Evolutionary conservation across 2,797 vertebrate genomes (phyloP), one percentile per base, ranked within the genome.

Genomic region (Melanotaenia nigrans): DNA sequence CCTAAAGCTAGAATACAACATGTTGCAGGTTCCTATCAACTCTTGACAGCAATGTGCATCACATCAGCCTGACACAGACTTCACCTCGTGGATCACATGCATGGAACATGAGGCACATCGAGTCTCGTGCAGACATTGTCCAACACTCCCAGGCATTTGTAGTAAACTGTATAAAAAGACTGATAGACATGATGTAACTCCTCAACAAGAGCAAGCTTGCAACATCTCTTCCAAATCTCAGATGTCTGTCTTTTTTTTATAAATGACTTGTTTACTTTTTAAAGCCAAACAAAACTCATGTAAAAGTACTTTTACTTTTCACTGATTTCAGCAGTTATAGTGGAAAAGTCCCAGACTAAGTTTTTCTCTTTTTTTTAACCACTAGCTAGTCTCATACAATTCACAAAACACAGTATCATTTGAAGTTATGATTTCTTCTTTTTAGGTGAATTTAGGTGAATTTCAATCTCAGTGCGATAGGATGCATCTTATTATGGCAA

Each of bases 41-140:
- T 18, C 16, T 18, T 40, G 12, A 40, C 38, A 40, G 12, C 38
- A 14, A 4, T 42, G 40, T 42, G 40, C 16, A 18, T 42, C 40
- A 42, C 14, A 18, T 4, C 40, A 18, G 32, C 30, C 71, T 73
- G 73, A 79, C 60, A 79, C 60, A 49, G 49, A 68, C 40, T 75
- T 61, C 42, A 63, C 60, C 42, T 64, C 57, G 9, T 54, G 61
- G 62, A 56, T 72, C 70, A 72, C 65, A 47, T 33, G 3, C 63
- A 36, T 9, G 28, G 10, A 24, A n/a, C 58, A 57, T 20, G 25
- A 16, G 36, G 56, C 40, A 33, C 42, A 51, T 60, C 2, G 1
- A 62, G 54, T 67, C 59, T 55, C 78, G 45, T 77, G 69, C 45
- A 61, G 49, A 83, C 72, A 58, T 28, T 13, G 0, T 65, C 30